A percentile compares a stretch with the other conserved stretches of the same genome.
Evolutionary conservation across 2,888 invertebrate species (phyloP).

Genomic region (Deilephila elpenor): DNA sequence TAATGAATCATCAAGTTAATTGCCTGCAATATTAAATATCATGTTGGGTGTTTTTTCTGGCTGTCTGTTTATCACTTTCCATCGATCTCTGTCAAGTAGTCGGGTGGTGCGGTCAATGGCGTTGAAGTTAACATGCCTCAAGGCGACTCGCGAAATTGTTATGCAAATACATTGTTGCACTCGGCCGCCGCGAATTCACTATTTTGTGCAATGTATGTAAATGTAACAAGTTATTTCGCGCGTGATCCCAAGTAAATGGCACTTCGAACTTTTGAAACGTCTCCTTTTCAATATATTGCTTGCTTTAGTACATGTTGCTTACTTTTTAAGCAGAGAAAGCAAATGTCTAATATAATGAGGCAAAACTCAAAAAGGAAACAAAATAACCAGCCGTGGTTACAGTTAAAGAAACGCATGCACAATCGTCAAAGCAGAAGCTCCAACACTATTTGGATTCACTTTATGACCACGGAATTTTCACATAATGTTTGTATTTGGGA

Average conservation of each 20-base stretch:
- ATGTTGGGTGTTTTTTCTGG: slow-evolving; percentile 12
- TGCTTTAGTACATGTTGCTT: no score
- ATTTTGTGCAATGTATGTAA: slow-evolving; percentile 33
- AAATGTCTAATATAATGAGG: neutral
- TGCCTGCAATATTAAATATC: slow-evolving; percentile 15
- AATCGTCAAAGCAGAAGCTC: neutral
- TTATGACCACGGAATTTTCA: neutral
- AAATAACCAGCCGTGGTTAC: neutral
- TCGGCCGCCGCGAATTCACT: slow-evolving; percentile 33
- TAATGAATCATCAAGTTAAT: slow-evolving; percentile 37
- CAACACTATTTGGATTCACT: neutral
- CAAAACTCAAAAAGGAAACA: neutral
- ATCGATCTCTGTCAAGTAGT: slow-evolving; percentile 48
- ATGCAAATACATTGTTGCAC: slow-evolving; percentile 67
- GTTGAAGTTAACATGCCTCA: slow-evolving; percentile 52
- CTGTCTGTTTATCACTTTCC: slow-evolving; percentile 34
- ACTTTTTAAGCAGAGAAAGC: neutral
- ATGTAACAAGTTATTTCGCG: slow-evolving; percentile 5
- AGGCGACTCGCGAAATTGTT: slow-evolving; percentile 71
- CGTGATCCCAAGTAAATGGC: neutral
- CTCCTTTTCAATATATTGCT: no score
- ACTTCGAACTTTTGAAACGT: neutral
- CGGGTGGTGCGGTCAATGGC: slow-evolving; percentile 41
- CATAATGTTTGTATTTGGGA: neutral
- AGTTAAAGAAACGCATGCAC: neutral